Conservation (phyloP, 2,113 vertebrate genomes). For the Ariopsis seemanni region DNA sequence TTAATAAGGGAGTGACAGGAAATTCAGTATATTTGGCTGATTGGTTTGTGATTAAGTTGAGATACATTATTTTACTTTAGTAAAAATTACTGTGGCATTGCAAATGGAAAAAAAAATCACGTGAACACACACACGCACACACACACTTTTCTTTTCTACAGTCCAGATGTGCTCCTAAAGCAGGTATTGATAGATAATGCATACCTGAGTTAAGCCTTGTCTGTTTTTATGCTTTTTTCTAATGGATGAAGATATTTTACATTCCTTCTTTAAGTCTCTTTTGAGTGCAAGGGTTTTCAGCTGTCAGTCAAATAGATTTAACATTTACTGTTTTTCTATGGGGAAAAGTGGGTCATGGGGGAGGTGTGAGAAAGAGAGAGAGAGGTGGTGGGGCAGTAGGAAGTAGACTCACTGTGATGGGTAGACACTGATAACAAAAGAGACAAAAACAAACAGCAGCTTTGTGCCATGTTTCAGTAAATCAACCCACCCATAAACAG, state of each 20-base stretch:
- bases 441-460: conserved; percentile 54
- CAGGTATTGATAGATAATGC: conserved; percentile 34
- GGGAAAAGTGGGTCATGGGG: neutral
- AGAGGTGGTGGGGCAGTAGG: conserved; percentile 45
- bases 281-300: neutral
- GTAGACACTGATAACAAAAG: conserved; percentile 64
- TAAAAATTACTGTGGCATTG: neutral
- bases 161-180: conserved; percentile 29
- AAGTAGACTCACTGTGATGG: conserved; percentile 70
- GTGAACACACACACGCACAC: neutral
- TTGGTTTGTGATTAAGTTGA: neutral
- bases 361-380: neutral
- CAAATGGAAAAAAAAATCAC: neutral
- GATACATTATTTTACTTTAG: neutral
- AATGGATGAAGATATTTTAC: neutral
- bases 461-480: conserved; percentile 45
- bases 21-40: neutral
- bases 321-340: neutral
- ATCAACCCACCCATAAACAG: conserved; percentile 12
- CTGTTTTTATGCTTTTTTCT: conserved; percentile 5
- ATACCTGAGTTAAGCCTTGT: conserved; percentile 18
- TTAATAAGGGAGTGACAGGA: neutral
- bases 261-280: conserved; percentile 14
- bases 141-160: neutral
- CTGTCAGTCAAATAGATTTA: conserved; percentile 3